Conservation (phyloP, 1,140 invertebrate genomes). For the Drosophila mauritiana region DNA sequence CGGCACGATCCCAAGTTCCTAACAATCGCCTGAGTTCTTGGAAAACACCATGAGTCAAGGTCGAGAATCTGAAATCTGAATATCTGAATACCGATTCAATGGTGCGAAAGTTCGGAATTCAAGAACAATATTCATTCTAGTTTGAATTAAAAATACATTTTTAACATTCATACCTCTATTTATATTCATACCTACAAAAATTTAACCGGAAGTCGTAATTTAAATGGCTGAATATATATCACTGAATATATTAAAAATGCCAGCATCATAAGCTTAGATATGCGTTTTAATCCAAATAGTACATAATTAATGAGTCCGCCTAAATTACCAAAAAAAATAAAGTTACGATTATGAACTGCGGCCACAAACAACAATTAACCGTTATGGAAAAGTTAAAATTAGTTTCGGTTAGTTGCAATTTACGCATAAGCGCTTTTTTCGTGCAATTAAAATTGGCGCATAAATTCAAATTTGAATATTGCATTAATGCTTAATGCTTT, state of each 20-base stretch:
- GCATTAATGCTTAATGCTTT: constrained; percentile 75
- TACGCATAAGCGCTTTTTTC: constrained; percentile 59
- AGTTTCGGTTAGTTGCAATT: constrained; percentile 26
- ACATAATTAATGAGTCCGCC: background rate
- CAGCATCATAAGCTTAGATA: background rate
- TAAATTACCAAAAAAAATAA: constrained; percentile 12
- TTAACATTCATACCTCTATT: too few species aligned
- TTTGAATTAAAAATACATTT: too few species aligned
- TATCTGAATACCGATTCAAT: constrained; percentile 2
- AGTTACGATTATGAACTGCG: background rate
- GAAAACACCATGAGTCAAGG: constrained; percentile 38
- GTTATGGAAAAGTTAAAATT: constrained; percentile 36
- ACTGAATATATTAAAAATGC: too few species aligned
- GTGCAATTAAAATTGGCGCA: constrained; percentile 60
- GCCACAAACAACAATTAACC: constrained; percentile 23
- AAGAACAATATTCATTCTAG: too few species aligned
- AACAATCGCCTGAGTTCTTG: constrained; percentile 6
- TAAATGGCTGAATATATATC: too few species aligned
- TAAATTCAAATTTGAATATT: constrained; percentile 62
- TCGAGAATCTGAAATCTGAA: too few species aligned
- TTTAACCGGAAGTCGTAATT: too few species aligned
- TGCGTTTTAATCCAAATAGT: background rate
- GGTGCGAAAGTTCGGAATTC: background rate
- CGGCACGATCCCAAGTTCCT: constrained; percentile 54
- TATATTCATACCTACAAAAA: too few species aligned